A percentile compares a stretch with the other conserved stretches of the same genome.
These are phyloP conservation scores for Scaptomyza hsui DNA, from an alignment of 1,140 invertebrate species.

Conservation along the genomic window DNA sequence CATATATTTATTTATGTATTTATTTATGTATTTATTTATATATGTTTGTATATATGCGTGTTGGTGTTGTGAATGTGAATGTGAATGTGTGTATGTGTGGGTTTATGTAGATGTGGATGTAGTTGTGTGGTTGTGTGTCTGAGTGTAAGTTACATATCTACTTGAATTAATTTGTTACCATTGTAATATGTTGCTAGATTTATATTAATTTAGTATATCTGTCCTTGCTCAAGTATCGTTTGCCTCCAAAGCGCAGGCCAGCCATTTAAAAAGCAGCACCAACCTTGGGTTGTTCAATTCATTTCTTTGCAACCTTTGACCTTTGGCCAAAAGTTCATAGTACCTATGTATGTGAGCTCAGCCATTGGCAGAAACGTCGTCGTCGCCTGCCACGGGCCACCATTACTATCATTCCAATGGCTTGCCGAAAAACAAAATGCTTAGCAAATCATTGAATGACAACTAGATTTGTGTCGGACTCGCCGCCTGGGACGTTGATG, in stretches of 20 bases:
- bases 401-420: conserved; percentile 55
- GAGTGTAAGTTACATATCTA: conserved; percentile 43
- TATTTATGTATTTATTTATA: conserved; percentile 9
- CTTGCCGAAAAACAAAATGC: conserved; percentile 82
- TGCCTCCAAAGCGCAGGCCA: conserved; percentile 30
- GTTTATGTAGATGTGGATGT: no score
- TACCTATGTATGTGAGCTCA: conserved; percentile 35
- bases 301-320: conserved; percentile 45
- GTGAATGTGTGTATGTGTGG: conserved; percentile 13
- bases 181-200: conserved; percentile 49
- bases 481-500: conserved; percentile 68
- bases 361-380: conserved; percentile 16
- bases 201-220: conserved; percentile 48
- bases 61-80: conserved; percentile 6
- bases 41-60: conserved; percentile 11
- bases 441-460: conserved; percentile 83
- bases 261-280: conserved; percentile 50
- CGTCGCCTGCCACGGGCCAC: conserved; percentile 16
- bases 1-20: conserved; percentile 40
- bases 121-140: conserved; percentile 38
- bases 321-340: conserved; percentile 66
- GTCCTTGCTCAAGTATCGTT: conserved; percentile 16
- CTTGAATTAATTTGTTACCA: conserved; percentile 30
- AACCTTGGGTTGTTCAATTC: conserved; percentile 62
- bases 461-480: conserved; percentile 81